Evolutionary conservation across 2,797 vertebrate genomes (phyloP).

Genomic region (Gallirallus australis): DNA sequence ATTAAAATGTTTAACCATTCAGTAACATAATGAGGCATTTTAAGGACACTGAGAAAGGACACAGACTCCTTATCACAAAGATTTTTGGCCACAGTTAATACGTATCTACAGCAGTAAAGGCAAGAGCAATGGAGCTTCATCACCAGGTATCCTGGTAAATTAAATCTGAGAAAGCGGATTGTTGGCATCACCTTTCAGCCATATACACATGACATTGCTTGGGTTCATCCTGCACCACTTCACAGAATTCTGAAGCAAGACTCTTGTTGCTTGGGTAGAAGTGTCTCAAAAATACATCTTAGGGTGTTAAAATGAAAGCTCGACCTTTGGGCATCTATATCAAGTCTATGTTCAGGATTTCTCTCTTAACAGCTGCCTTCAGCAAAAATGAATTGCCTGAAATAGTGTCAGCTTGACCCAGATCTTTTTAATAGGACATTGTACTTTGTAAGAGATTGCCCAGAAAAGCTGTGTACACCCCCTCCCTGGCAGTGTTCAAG

Average conservation of each 20-base stretch:
- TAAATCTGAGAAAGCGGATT: background rate
- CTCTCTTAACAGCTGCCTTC: background rate
- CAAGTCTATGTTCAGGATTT: background rate
- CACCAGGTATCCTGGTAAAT: background rate
- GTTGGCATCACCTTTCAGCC: background rate
- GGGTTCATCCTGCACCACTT: background rate
- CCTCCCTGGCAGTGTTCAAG: too few relatives aligned
- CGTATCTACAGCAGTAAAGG: accelerated
- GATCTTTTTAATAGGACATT: background rate
- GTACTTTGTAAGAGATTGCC: background rate
- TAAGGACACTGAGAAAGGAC: background rate
- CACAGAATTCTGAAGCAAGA: background rate
- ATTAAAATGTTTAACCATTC: background rate
- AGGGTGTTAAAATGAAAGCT: background rate
- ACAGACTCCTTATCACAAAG: accelerated
- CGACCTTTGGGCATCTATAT: background rate
- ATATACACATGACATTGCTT: accelerated
- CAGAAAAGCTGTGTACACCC: too few relatives aligned
- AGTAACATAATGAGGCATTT: background rate
- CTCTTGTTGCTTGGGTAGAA: background rate
- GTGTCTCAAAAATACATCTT: background rate
- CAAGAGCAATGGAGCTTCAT: background rate
- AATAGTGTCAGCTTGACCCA: background rate
- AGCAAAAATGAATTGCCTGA: background rate
- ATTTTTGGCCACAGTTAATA: background rate